Percentiles rank a stretch among this genome's conserved stretches.
Conservation (phyloP, 2,888 invertebrate species). For the Stenolophus ochropezus region DNA sequence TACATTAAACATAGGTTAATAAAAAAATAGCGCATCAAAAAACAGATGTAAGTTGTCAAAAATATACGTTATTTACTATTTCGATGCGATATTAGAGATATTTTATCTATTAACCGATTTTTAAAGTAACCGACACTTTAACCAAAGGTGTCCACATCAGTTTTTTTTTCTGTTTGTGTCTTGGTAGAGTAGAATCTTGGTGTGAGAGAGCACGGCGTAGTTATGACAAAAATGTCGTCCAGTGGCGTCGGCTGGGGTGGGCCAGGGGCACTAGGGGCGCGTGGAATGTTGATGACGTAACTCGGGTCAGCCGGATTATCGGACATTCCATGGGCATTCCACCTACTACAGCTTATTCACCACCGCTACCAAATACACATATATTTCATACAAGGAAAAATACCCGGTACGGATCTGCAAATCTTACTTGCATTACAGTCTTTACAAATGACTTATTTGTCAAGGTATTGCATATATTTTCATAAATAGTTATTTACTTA, state of each 20-base stretch:
- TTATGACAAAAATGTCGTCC: constrained; percentile 40
- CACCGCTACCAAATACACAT: constrained; percentile 61
- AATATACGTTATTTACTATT: too few species aligned
- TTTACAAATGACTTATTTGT: too few species aligned
- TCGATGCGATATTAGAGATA: too few species aligned
- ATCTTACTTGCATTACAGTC: too few species aligned
- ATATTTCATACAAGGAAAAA: constrained; percentile 47
- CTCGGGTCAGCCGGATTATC: constrained; percentile 68
- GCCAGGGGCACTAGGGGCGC: neutral
- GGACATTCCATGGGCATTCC: constrained; percentile 70
- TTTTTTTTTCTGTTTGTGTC: neutral
- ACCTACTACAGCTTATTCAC: constrained; percentile 66
- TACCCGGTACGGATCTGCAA: constrained; percentile 11
- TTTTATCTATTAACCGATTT: too few species aligned
- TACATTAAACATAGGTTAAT: too few species aligned
- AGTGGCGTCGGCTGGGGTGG: neutral
- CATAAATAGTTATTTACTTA: too few species aligned
- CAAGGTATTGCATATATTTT: too few species aligned
- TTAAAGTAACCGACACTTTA: too few species aligned
- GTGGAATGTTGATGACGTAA: constrained; percentile 61
- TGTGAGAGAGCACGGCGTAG: constrained; percentile 17
- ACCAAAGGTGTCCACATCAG: too few species aligned
- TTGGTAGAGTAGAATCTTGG: neutral
- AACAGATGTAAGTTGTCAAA: too few species aligned
- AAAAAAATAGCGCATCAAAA: too few species aligned